Conservation (phyloP, 2,113 vertebrate species). For the Coracopsis vasa region DNA sequence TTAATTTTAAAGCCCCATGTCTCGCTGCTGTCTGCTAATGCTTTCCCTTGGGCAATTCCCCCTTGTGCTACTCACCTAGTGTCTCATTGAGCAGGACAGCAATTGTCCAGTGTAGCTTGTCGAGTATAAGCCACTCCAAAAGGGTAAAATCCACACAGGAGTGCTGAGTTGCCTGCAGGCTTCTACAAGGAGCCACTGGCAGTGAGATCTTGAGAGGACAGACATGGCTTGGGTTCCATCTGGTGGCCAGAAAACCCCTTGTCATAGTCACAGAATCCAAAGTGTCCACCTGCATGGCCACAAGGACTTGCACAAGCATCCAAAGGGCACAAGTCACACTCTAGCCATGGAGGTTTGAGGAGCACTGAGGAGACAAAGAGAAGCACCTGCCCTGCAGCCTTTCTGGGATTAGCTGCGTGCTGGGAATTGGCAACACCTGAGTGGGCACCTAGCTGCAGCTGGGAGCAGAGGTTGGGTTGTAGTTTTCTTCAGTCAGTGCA, state of each 20-base stretch:
- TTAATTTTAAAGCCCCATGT: neutral
- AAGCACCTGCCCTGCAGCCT: neutral
- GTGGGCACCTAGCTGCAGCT: neutral
- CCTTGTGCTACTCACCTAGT: fast-evolving
- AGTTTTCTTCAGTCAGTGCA: neutral
- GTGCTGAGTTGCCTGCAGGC: fast-evolving
- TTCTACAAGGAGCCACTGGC: neutral
- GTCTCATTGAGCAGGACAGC: fast-evolving
- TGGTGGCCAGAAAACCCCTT: neutral
- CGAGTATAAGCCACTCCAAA: fast-evolving
- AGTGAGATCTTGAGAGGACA: neutral
- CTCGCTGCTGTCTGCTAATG: neutral
- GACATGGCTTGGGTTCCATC: neutral
- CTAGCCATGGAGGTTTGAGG: neutral
- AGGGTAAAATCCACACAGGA: neutral
- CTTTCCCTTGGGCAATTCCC: neutral
- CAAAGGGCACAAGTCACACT: fast-evolving
- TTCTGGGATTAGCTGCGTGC: fast-evolving
- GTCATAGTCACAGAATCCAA: neutral
- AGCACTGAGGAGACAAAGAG: fast-evolving
- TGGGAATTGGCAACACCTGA: neutral
- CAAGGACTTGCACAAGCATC: neutral
- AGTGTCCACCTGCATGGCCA: neutral
- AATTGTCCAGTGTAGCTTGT: neutral
- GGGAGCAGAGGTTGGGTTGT: fast-evolving